Evolutionary conservation across 2,797 vertebrate species (phyloP).

Genomic region (Huso huso): DNA sequence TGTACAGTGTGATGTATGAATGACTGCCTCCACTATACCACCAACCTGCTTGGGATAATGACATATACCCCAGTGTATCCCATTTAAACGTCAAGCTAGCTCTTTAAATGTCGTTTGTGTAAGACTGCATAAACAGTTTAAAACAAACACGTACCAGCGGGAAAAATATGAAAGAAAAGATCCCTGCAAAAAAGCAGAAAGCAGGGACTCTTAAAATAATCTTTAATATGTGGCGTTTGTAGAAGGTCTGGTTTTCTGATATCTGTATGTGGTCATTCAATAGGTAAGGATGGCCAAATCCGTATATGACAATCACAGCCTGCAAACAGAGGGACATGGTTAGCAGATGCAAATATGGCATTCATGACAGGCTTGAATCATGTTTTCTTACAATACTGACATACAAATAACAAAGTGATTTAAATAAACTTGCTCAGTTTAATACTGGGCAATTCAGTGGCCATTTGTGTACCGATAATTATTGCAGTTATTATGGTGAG

Average conservation of each 20-base stretch:
- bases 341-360: not conserved
- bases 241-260: constrained; percentile 62
- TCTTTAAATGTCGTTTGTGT: not conserved
- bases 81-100: too few species aligned
- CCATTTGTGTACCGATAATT: too few species aligned
- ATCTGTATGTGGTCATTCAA: constrained; percentile 71
- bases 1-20: too few species aligned
- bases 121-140: not conserved
- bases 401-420: too few species aligned
- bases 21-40: too few species aligned
- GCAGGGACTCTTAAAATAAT: constrained; percentile 77
- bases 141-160: constrained; percentile 61
- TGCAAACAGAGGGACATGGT: constrained; percentile 31
- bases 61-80: too few species aligned
- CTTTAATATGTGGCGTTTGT: constrained; percentile 70
- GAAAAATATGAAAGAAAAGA: constrained; percentile 80
- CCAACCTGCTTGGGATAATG: too few species aligned
- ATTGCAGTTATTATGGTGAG: too few species aligned
- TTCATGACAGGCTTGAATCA: too few species aligned
- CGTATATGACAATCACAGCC: constrained; percentile 78
- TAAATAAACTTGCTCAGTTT: too few species aligned
- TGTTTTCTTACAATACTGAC: too few species aligned
- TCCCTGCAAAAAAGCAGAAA: constrained; percentile 72
- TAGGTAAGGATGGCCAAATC: constrained; percentile 78
- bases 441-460: too few species aligned